Conservation (phyloP, 37 sponge, comb jelly and placozoan species). For the Cliona cf. orientalis region DNA sequence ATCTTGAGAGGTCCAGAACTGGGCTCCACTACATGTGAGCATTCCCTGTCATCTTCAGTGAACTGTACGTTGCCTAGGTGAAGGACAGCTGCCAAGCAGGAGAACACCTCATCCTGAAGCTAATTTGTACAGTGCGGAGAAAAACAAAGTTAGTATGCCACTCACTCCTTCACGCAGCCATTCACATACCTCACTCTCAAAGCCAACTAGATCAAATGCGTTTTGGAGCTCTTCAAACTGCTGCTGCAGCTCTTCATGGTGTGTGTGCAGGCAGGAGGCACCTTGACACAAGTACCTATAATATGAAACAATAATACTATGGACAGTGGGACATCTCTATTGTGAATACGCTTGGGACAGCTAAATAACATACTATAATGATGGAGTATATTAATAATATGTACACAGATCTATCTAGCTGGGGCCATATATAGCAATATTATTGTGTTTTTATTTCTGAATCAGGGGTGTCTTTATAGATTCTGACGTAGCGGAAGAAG, state of each 20-base stretch:
- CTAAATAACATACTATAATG: too few relatives aligned
- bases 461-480: too few relatives aligned
- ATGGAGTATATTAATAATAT: too few relatives aligned
- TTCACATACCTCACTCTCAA: slow-evolving; percentile 47
- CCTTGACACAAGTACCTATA: slow-evolving; percentile 68
- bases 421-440: too few relatives aligned
- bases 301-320: background rate
- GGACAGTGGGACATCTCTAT: background rate
- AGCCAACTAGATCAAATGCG: slow-evolving; percentile 81
- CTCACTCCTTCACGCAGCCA: too few relatives aligned
- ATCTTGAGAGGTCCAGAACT: slow-evolving; percentile 30
- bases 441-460: too few relatives aligned
- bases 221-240: slow-evolving; percentile 68
- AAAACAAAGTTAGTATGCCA: background rate
- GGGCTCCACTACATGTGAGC: slow-evolving; percentile 44
- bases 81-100: slow-evolving; percentile 54
- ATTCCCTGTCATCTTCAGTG: slow-evolving; percentile 64
- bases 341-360: too few relatives aligned
- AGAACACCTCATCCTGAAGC: slow-evolving; percentile 61
- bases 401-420: too few relatives aligned
- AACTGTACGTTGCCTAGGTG: slow-evolving; percentile 77
- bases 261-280: slow-evolving; percentile 3
- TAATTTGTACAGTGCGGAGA: background rate
- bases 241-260: slow-evolving; percentile 1
- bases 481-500: too few relatives aligned